Evolutionary conservation across 1,140 invertebrate species (phyloP).

Genomic region (Camponotus floridanus): DNA sequence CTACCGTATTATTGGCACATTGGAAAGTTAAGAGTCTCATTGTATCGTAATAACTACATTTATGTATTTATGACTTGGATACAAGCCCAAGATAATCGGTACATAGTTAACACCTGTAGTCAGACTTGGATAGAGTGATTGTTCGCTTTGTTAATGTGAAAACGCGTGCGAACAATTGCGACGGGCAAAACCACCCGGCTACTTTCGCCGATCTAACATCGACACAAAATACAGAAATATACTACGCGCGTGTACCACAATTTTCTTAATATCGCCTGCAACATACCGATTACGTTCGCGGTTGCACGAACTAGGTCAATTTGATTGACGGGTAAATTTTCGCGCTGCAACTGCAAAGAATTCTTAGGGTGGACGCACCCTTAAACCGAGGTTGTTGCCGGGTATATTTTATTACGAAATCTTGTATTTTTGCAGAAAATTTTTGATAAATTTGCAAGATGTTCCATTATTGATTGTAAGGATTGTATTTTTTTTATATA

Average conservation of each 20-base stretch:
- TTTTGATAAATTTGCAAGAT: background rate
- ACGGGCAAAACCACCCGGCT: background rate
- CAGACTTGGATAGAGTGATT: background rate
- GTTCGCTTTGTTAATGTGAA: conserved; percentile 18
- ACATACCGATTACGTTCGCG: conserved; percentile 58
- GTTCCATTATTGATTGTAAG: background rate
- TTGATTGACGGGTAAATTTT: conserved; percentile 70
- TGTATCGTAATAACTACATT: conserved; percentile 3
- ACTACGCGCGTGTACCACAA: conserved; percentile 33
- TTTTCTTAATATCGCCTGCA: conserved; percentile 47
- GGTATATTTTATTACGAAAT: background rate
- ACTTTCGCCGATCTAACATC: conserved; percentile 36
- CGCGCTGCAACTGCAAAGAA: conserved; percentile 23
- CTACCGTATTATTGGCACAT: background rate
- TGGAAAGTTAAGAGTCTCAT: background rate
- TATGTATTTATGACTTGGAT: conserved; percentile 2
- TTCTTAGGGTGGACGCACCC: conserved; percentile 16
- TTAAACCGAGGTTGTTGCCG: background rate
- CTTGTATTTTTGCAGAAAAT: background rate
- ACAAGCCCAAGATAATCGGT: background rate
- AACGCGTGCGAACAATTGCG: background rate
- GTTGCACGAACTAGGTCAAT: conserved; percentile 72
- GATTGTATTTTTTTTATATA: background rate
- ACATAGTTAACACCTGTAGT: background rate
- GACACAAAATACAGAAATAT: conserved; percentile 10